These are phyloP conservation scores for Hybognathus amarus DNA, from an alignment of 2,797 vertebrate genomes.

Conservation along the genomic window DNA sequence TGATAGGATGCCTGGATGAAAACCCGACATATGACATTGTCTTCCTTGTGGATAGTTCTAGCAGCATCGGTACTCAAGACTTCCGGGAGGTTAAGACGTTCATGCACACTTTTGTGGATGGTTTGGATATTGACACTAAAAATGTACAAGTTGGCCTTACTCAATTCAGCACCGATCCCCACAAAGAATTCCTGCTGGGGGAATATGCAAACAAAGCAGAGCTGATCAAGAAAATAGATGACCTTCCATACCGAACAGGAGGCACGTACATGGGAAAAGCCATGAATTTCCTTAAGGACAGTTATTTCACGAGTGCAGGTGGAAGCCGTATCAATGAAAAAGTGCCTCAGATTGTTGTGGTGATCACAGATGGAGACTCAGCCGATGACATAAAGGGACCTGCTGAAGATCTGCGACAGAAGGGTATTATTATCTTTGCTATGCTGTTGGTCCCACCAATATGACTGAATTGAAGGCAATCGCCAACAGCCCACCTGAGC, in stretches of 20 bases:
- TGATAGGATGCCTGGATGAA: slow-evolving; percentile 77
- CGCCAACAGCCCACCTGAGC: slow-evolving; percentile 76
- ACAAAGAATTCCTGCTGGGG: slow-evolving; percentile 78
- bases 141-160: slow-evolving; percentile 80
- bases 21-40: slow-evolving; percentile 78
- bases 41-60: slow-evolving; percentile 84
- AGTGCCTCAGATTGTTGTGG: slow-evolving; percentile 80
- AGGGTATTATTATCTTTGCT: slow-evolving; percentile 78
- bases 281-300: slow-evolving; percentile 72
- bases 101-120: slow-evolving; percentile 70
- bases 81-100: slow-evolving; percentile 80
- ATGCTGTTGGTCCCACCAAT: slow-evolving; percentile 74
- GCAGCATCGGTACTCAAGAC: slow-evolving; percentile 71
- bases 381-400: slow-evolving; percentile 69
- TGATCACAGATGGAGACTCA: slow-evolving; percentile 82
- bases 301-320: slow-evolving; percentile 72
- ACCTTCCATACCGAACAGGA: slow-evolving; percentile 71
- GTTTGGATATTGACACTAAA: slow-evolving; percentile 76
- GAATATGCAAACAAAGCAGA: slow-evolving; percentile 70
- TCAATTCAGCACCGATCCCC: slow-evolving; percentile 75
- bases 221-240: slow-evolving; percentile 73
- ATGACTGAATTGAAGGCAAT: slow-evolving; percentile 69
- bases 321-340: slow-evolving; percentile 73
- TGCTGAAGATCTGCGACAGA: slow-evolving; percentile 69
- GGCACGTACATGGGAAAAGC: slow-evolving; percentile 76